These are phyloP conservation scores for Plumapathes pennacea DNA, from an alignment of 92 coral and sea anemone genomes.

Conservation along the genomic window DNA sequence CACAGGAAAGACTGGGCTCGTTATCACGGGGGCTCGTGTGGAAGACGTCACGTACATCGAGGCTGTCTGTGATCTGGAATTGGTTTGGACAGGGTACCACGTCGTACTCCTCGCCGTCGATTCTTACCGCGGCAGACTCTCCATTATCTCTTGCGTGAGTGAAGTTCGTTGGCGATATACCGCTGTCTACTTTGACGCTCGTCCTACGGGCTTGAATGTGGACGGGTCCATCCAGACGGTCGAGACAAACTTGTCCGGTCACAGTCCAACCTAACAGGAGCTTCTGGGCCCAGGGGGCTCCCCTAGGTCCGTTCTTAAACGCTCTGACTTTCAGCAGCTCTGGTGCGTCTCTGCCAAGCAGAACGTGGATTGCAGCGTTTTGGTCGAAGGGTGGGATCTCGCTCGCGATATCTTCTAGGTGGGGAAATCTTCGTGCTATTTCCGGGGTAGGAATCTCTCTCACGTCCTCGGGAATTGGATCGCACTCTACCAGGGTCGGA, in stretches of 20 bases:
- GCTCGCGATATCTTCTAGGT: conserved; percentile 40
- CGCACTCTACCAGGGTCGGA: conserved; percentile 50
- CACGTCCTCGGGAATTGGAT: conserved; percentile 48
- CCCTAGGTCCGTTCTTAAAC: conserved; percentile 45
- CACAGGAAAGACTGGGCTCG: conserved; percentile 26
- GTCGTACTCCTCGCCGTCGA: conserved; percentile 11
- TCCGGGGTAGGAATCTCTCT: conserved; percentile 49
- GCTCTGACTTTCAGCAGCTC: conserved; percentile 54
- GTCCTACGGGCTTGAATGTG: conserved; percentile 25
- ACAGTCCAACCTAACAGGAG: conserved; percentile 60
- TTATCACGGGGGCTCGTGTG: conserved; percentile 22
- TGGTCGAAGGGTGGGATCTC: conserved; percentile 47
- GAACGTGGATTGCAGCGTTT: conserved; percentile 29
- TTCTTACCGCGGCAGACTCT: no score
- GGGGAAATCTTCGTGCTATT: conserved; percentile 56
- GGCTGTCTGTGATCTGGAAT: conserved; percentile 30
- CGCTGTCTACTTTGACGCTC: no score
- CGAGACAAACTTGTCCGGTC: conserved; percentile 45
- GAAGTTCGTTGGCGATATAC: no score
- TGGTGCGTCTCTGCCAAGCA: conserved; percentile 52
- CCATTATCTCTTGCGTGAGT: not conserved
- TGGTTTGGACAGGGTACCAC: conserved; percentile 47
- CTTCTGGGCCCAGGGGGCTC: conserved; percentile 49
- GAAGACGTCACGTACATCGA: conserved; percentile 14
- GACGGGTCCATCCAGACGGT: conserved; percentile 28